A percentile compares a stretch with the other conserved stretches of the same genome.
Conservation (phyloP, 2,797 vertebrate genomes). For the Taenioides sp. region DNA sequence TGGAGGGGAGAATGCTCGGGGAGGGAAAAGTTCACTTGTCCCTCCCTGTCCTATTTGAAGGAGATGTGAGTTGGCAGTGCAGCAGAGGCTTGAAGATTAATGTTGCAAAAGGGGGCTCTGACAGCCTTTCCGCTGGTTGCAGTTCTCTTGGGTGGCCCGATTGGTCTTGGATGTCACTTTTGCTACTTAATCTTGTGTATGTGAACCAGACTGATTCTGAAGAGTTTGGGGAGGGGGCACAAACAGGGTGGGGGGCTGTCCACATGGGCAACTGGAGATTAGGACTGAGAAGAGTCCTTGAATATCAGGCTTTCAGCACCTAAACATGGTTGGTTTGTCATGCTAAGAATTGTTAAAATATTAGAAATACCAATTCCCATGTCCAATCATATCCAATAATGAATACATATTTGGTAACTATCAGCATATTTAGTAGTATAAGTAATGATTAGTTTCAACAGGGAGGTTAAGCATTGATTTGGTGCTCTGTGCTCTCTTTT, state of each 20-base stretch:
- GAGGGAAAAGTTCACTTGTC: constrained; percentile 74
- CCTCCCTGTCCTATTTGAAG: constrained; percentile 86
- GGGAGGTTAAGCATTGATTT: background rate
- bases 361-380: background rate
- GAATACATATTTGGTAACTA: background rate
- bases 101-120: constrained; percentile 92
- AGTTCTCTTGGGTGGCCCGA: constrained; percentile 96
- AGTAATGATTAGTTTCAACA: background rate
- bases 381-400: no score
- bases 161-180: constrained; percentile 99
- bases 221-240: constrained; percentile 59
- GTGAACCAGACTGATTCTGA: constrained; percentile 91
- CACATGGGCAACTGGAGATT: constrained; percentile 76
- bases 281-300: constrained; percentile 40
- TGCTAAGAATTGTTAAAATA: background rate
- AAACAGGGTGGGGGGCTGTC: constrained; percentile 44
- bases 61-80: constrained; percentile 95
- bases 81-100: constrained; percentile 96
- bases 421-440: background rate
- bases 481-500: background rate
- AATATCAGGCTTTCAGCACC: constrained; percentile 48
- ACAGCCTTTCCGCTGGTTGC: constrained; percentile 94
- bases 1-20: constrained; percentile 72
- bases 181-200: constrained; percentile 99
- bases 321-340: constrained; percentile 21